Conservation (phyloP, 2,113 vertebrate genomes). For the Corapipo altera region DNA sequence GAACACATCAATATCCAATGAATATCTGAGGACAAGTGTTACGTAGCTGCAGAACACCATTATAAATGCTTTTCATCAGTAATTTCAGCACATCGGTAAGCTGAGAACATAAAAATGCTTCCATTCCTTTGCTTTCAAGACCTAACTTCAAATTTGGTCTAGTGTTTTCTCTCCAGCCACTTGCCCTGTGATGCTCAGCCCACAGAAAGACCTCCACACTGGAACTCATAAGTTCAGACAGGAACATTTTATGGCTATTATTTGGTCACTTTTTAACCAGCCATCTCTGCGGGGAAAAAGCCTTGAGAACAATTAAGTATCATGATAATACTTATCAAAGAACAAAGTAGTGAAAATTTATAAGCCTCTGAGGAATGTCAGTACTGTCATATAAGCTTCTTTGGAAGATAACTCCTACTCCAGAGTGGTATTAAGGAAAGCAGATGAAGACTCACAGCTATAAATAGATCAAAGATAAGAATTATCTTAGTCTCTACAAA, state of each 20-base stretch:
- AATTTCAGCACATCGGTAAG: background rate
- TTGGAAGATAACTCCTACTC: conserved; percentile 10
- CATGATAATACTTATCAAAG: background rate
- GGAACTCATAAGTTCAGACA: background rate
- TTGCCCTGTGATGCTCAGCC: background rate
- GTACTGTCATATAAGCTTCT: conserved; percentile 6
- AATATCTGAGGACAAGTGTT: background rate
- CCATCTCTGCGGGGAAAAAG: background rate
- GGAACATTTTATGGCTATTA: background rate
- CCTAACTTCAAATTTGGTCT: background rate
- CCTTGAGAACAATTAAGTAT: background rate
- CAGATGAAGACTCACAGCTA: conserved; percentile 18
- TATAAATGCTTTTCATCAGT: background rate
- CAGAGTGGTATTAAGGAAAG: conserved; percentile 31
- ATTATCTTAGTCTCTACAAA: background rate
- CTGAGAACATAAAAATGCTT: background rate
- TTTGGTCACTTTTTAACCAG: background rate
- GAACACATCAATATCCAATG: background rate
- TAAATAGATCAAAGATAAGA: conserved; percentile 20
- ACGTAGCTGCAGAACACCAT: background rate
- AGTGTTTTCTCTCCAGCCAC: background rate
- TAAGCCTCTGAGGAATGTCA: background rate
- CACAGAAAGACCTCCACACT: background rate
- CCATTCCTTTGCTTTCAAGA: background rate
- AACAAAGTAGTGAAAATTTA: background rate